Conservation (phyloP, 2,113 vertebrate genomes). For the Nerophis ophidion region DNA sequence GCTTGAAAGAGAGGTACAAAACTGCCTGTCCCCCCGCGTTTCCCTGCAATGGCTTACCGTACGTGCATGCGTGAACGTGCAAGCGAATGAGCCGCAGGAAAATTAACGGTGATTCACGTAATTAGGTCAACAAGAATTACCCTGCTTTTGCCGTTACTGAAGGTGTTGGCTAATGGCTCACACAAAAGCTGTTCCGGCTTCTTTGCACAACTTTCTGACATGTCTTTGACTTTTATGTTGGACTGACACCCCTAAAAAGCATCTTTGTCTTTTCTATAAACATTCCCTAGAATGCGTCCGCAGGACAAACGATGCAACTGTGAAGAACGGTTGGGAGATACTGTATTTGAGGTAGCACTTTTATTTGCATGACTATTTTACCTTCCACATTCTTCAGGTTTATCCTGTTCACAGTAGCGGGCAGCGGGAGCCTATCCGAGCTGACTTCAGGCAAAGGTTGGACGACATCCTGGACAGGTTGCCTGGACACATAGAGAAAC, state of each 20-base stretch:
- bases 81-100: slow-evolving; percentile 5
- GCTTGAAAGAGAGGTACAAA: slow-evolving; percentile 24
- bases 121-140: not conserved
- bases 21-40: slow-evolving; percentile 26
- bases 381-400: too few species aligned
- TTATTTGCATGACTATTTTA: too few species aligned
- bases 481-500: too few species aligned
- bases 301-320: too few species aligned
- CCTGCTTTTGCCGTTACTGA: slow-evolving; percentile 6
- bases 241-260: not conserved
- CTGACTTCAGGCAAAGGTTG: too few species aligned
- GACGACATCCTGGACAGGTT: too few species aligned
- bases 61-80: slow-evolving; percentile 24
- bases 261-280: too few species aligned
- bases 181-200: slow-evolving; percentile 1
- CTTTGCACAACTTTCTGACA: slow-evolving; percentile 16
- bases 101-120: slow-evolving; percentile 2
- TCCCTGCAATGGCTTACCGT: not conserved
- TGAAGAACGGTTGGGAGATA: too few species aligned
- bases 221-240: not conserved
- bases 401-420: too few species aligned
- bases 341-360: too few species aligned
- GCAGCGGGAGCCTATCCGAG: too few species aligned
- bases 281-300: too few species aligned
- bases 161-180: slow-evolving; percentile 11